Evolutionary conservation across 2,888 invertebrate species (phyloP), one percentile per base, ranked within the genome.

Genomic region (Dascillus cervinus): DNA sequence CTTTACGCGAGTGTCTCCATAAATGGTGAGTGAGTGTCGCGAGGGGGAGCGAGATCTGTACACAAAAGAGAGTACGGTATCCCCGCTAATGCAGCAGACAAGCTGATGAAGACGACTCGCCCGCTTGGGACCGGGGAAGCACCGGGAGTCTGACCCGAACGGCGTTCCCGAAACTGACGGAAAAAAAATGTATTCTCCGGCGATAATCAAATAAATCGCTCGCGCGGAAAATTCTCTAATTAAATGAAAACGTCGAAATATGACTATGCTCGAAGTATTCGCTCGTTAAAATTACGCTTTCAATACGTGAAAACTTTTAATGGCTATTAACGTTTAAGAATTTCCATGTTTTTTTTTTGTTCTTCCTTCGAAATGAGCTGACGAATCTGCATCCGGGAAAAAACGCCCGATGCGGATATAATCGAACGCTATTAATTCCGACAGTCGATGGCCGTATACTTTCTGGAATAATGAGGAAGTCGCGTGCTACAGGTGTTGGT

Each of bases 91-190:
- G 60, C 52, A 56, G 50, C 56, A 60, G 58, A 59, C 58, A 56
- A 50, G 48, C 56, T 62, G 62, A 61, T 61, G 61, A 61, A 61
- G 61, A 61, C 60, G 53, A 58, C 60, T 61, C 55, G 51, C 58
- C 47, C 61, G 52, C 59, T 40, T 47, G 61, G 60, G 61, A 61
- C 52, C 37, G 27, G 31, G 27, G 9, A 39, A 34, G 46, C 46
- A 41, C 37, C 46, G 48, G 48, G 49, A 47, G 47, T 46, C 47
- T 43, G 41, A 34, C 24, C 39, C 37, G 41, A 41, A 44, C 47
- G n/a, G n/a, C n/a, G n/a, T n/a, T 46, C 44, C 34, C 42, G 37
- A 39, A 43, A 37, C 39, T 31, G 31, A 29, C 24, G 28, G n/a
- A n/a, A n/a, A n/a, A n/a, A n/a, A n/a, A n/a, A n/a, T n/a, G n/a